These are phyloP conservation scores for Takifugu ocellatus DNA, from an alignment of 2,797 vertebrate genomes.

Conservation along the genomic window DNA sequence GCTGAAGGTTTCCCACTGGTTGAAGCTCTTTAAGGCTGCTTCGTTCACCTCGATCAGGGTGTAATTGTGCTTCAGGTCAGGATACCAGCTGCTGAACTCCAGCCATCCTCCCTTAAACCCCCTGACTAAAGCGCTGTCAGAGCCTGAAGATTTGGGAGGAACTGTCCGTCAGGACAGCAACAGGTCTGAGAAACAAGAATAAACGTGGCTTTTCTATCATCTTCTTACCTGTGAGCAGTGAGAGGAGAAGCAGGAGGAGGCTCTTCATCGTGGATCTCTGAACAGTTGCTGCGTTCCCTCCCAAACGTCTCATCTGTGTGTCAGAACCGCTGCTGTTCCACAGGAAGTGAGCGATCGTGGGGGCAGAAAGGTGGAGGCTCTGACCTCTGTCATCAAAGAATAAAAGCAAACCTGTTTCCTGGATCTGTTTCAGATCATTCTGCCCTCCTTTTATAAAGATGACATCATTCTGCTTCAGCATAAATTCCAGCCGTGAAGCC, in stretches of 20 bases:
- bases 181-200: too few relatives aligned
- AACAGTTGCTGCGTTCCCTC: neutral
- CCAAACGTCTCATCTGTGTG: too few relatives aligned
- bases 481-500: too few relatives aligned
- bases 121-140: neutral
- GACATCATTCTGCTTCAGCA: too few relatives aligned
- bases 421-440: too few relatives aligned
- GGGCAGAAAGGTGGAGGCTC: too few relatives aligned
- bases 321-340: too few relatives aligned
- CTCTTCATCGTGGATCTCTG: constrained; percentile 15
- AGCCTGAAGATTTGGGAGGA: constrained; percentile 16
- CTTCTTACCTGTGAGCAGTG: constrained; percentile 31
- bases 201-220: neutral
- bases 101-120: neutral
- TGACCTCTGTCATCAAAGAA: too few relatives aligned
- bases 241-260: constrained; percentile 20
- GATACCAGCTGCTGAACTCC: neutral
- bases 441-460: too few relatives aligned
- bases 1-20: neutral
- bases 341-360: too few relatives aligned
- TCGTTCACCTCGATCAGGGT: neutral
- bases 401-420: too few relatives aligned
- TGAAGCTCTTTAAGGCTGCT: neutral
- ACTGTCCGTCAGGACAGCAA: neutral
- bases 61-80: accelerated